Conservation (phyloP, 2,888 invertebrate genomes). For the Drosophila tripunctata region DNA sequence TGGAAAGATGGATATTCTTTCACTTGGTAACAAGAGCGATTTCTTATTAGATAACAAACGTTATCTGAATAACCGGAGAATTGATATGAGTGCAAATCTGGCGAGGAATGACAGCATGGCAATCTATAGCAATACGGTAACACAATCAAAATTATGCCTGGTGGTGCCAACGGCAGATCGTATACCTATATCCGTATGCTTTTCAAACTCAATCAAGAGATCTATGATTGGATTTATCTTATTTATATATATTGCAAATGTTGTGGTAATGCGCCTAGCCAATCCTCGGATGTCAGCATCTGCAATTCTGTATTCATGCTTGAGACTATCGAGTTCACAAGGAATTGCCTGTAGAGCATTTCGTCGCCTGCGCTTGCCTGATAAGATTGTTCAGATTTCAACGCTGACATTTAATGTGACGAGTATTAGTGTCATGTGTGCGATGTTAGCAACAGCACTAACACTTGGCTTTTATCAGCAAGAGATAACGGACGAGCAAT, state of each 20-base stretch:
- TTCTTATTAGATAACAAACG: neutral
- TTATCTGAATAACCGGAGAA: neutral
- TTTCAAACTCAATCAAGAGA: neutral
- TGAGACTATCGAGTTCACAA: neutral
- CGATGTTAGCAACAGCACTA: neutral
- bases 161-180: neutral
- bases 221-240: neutral
- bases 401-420: neutral
- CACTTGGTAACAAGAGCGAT: neutral
- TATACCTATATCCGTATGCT: neutral
- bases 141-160: neutral
- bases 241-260: neutral
- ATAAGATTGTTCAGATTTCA: neutral
- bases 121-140: neutral
- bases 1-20: conserved; percentile 6
- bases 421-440: neutral
- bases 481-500: neutral
- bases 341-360: neutral
- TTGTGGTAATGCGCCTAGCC: neutral
- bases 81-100: conserved; percentile 12
- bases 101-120: neutral
- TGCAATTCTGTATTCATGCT: neutral
- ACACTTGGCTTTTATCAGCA: conserved; percentile 2
- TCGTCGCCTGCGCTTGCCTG: neutral
- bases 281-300: neutral